Percentiles rank a stretch among this genome's conserved stretches.
These are phyloP conservation scores for Sesia bembeciformis DNA, from an alignment of 2,888 invertebrate species.

Conservation along the genomic window DNA sequence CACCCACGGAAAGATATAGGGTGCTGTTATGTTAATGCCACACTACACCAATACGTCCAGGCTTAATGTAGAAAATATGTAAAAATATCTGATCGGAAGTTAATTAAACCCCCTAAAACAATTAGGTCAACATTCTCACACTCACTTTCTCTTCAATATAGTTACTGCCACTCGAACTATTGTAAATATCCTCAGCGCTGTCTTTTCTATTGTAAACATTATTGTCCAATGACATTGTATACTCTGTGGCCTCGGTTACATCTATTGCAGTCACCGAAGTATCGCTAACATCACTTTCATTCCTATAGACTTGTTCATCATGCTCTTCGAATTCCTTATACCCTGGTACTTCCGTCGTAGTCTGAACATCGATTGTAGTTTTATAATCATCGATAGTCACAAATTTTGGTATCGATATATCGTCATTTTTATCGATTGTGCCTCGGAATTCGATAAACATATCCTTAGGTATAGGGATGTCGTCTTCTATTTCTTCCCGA, in stretches of 20 bases:
- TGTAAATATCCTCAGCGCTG: slow-evolving; percentile 20
- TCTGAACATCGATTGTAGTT: background rate
- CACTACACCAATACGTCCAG: too few species aligned
- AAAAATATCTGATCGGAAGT: too few species aligned
- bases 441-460: background rate
- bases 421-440: background rate
- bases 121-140: too few species aligned
- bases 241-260: slow-evolving; percentile 7
- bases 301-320: background rate
- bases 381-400: background rate
- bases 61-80: too few species aligned
- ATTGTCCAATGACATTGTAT: slow-evolving; percentile 24
- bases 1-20: too few species aligned
- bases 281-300: background rate
- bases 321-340: background rate
- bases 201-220: slow-evolving; percentile 20
- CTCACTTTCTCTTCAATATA: slow-evolving; percentile 1
- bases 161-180: slow-evolving; percentile 12
- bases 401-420: background rate
- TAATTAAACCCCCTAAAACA: too few species aligned
- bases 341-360: background rate
- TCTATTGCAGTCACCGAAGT: background rate
- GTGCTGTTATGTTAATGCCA: too few species aligned
- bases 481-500: background rate
- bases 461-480: background rate